Evolutionary conservation across 35 echinoderm and acorn worm genomes (phyloP).

Genomic region (Lytechinus variegatus): DNA sequence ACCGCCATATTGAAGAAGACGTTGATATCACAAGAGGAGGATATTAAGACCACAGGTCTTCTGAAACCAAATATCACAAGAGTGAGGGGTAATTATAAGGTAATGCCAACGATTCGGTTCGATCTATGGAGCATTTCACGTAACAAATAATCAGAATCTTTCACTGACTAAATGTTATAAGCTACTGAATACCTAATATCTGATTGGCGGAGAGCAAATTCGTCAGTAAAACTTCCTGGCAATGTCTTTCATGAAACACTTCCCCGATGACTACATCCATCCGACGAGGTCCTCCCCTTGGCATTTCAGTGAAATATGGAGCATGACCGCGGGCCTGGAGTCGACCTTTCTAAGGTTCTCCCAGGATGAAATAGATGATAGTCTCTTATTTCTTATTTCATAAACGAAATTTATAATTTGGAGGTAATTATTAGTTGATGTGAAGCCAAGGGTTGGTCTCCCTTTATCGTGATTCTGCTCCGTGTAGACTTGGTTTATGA

Average conservation of each 20-base stretch:
- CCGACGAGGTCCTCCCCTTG: not conserved
- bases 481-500: not conserved
- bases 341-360: not conserved
- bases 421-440: not conserved
- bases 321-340: conserved; percentile 13
- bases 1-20: not conserved
- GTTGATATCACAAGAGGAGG: not conserved
- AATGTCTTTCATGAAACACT: no score
- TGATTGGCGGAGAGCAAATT: no score
- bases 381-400: not conserved
- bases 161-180: no score
- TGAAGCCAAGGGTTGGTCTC: not conserved
- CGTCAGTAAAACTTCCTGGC: no score
- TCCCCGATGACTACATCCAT: not conserved
- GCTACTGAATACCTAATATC: no score
- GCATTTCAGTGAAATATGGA: not conserved
- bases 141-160: no score
- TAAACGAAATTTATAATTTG: not conserved
- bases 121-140: not conserved
- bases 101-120: not conserved
- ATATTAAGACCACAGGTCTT: not conserved
- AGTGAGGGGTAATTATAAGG: not conserved
- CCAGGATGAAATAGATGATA: not conserved
- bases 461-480: not conserved
- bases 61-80: not conserved